These are phyloP conservation scores for Phaedon cochleariae DNA, from an alignment of 2,888 invertebrate genomes.

Conservation along the genomic window DNA sequence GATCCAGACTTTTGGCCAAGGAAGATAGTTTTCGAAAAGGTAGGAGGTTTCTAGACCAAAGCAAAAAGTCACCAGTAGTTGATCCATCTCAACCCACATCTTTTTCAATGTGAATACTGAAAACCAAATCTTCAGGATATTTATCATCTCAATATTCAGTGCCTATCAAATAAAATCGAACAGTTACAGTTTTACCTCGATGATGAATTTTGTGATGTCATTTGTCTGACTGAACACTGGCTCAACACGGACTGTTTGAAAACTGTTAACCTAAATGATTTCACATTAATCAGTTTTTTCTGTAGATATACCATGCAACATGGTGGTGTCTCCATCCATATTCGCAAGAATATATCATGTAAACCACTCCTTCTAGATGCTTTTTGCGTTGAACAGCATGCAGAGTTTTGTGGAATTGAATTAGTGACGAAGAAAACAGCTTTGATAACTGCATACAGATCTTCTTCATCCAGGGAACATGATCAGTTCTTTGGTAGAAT, in stretches of 20 bases:
- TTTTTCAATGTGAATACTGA: not conserved
- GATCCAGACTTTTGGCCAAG: not conserved
- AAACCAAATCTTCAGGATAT: not conserved
- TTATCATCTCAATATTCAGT: not conserved
- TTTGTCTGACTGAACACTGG: constrained; percentile 1
- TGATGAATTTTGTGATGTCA: not conserved
- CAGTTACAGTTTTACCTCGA: not conserved
- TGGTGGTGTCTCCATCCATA: constrained; percentile 1
- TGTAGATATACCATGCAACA: constrained; percentile 1
- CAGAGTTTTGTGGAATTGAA: constrained; percentile 8
- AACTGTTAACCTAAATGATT: not conserved
- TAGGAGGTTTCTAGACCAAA: not conserved
- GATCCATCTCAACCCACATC: not conserved
- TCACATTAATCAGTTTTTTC: not conserved
- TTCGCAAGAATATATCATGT: constrained; percentile 1
- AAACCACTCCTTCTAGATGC: constrained; percentile 1
- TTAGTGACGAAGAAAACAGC: not conserved
- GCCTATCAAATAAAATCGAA: not conserved
- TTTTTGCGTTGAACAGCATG: not conserved
- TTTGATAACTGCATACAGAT: constrained; percentile 3
- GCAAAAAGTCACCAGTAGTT: not conserved
- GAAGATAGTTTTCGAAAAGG: not conserved
- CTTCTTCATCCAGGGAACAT: constrained; percentile 10
- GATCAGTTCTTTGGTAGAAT: not conserved
- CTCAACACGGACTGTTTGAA: not conserved